Base-by-base conservation (phyloP, 92 coral and sea anemone species). In the Phymanthus crucifer region DNA sequence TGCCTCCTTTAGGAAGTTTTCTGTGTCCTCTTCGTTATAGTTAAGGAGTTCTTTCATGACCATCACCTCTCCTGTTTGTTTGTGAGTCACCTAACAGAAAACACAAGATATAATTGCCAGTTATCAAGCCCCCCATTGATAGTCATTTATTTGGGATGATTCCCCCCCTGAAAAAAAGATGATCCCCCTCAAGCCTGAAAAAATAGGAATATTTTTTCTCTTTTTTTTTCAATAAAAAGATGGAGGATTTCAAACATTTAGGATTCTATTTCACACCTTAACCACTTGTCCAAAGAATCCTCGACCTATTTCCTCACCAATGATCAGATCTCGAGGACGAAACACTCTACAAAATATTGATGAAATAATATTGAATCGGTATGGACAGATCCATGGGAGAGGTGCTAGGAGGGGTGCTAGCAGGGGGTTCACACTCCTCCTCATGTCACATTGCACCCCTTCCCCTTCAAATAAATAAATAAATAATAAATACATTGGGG, bases 211-310 rank as follows among this genome's bases (percentile, higher is more conserved):
- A n/a, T n/a, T n/a, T n/a, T n/a, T n/a, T n/a, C n/a, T n/a, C n/a
- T n/a, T n/a, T n/a, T n/a, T n/a, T n/a, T 43, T 43, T 2, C 10
- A 43, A 43, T 0, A 43, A 43, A 52, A 18, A 19, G 9, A 52
- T 52, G 61, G 61, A 18, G 67, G 32, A 23, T 7, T 23, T 1
- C 3, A 26, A 26, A 61, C 7, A 6, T 61, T 61, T 23, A 3
- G 6, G 6, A 29, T 27, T 61, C 32, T 16, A 2, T 58, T 58
- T 10, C 8, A 7, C 80, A 96, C 99, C 94, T 96, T 96, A 40
- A 91, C 83, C 35, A 93, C 99, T 85, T 96, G 99, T 72, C 99
- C 99, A 85, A 91, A 96, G 87, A 96, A 96, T 2, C 99, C 99
- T 87, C 87, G 87, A 34, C 99, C 99, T 48, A 96, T 87, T 26